phyloP scores from a whole-genome alignment of 2,797 vertebrate species.

The Propithecus deckenii region DNA sequence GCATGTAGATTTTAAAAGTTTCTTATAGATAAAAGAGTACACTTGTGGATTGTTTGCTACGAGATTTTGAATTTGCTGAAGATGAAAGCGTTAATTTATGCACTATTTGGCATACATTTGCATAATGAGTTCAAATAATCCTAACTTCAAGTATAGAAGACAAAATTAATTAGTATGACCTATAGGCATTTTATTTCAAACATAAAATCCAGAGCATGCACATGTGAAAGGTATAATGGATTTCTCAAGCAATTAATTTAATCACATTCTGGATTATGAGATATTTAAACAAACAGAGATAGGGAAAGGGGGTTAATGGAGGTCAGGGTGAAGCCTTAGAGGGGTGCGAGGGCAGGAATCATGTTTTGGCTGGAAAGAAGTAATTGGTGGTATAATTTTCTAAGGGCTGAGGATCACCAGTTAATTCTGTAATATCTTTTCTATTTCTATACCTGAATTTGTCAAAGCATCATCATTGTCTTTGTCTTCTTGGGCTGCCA shows the following conservation, averaged over 20 bases:
- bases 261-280: conserved; percentile 5
- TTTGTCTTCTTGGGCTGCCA: background rate
- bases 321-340: background rate
- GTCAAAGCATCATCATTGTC: background rate
- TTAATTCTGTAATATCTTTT: background rate
- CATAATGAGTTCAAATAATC: conserved; percentile 47
- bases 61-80: conserved; percentile 30
- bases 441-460: background rate
- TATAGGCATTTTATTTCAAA: conserved; percentile 64
- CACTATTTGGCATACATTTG: conserved; percentile 49
- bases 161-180: conserved; percentile 62
- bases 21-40: background rate
- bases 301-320: background rate
- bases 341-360: background rate
- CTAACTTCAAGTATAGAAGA: conserved; percentile 46
- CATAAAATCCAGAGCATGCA: background rate
- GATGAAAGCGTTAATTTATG: conserved; percentile 58
- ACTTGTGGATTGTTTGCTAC: background rate
- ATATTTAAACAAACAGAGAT: conserved; percentile 23
- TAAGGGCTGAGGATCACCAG: background rate
- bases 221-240: conserved; percentile 6
- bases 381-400: conserved; percentile 9
- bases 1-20: background rate
- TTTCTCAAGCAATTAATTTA: conserved; percentile 32
- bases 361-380: background rate